Evolutionary conservation across 2,888 invertebrate species (phyloP).

Genomic region (Luperina nickerlii): DNA sequence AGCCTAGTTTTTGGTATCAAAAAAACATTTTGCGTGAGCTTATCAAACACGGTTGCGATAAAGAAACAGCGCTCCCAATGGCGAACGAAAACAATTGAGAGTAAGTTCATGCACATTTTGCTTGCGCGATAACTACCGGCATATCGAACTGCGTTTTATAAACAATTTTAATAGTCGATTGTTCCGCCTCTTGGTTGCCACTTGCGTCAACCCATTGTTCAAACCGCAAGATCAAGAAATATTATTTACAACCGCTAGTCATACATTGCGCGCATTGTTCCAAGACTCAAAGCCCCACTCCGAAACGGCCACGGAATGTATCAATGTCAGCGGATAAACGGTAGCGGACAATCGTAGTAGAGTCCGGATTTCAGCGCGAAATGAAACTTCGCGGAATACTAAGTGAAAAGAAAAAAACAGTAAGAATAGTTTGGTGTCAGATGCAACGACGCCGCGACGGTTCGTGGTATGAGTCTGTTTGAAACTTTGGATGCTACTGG

Average conservation of each 20-base stretch:
- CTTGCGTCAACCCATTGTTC: conserved; percentile 84
- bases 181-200: conserved; percentile 82
- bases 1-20: not conserved
- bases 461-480: conserved; percentile 80
- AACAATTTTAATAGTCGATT: conserved; percentile 88
- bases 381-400: conserved; percentile 84
- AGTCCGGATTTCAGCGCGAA: conserved; percentile 77
- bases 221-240: conserved; percentile 70
- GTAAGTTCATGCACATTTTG: conserved; percentile 62
- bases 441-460: conserved; percentile 82
- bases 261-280: conserved; percentile 80
- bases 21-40: conserved; percentile 39
- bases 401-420: conserved; percentile 81
- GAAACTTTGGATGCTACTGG: conserved; percentile 77
- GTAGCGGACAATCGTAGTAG: conserved; percentile 72
- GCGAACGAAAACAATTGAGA: conserved; percentile 65
- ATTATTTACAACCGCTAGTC: conserved; percentile 69
- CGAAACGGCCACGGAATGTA: conserved; percentile 77
- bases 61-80: conserved; percentile 64
- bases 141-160: conserved; percentile 83
- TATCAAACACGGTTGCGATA: conserved; percentile 65
- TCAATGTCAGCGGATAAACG: conserved; percentile 79
- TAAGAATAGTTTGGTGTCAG: conserved; percentile 86
- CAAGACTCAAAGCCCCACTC: conserved; percentile 72
- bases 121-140: conserved; percentile 76